Base-by-base conservation (phyloP, 2,797 vertebrate species). In the Acipenser ruthenus region DNA sequence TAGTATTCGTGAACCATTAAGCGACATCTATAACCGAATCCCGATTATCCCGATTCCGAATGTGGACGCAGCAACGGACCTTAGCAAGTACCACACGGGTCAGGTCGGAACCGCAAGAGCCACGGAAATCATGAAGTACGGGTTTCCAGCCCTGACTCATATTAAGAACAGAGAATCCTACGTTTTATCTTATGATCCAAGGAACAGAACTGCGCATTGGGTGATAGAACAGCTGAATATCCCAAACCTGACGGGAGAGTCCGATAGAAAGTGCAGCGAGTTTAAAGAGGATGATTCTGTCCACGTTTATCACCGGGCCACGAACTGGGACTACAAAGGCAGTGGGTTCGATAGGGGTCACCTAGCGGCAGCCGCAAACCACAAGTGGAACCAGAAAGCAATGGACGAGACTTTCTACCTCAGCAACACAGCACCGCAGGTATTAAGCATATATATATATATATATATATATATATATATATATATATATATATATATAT, bases 331-430 rank as follows among this genome's bases (percentile, higher is more conserved):
- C 78, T 98, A 90, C 83, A 88, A 71, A 61, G 90, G 90, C 64
- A 96, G 94, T 78, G 94, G 95, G 71, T 96, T 93, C 48, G 93
- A 98, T 83, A 86, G 95, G 60, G 95, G 96, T n/a, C 96, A 98
- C 82, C 74, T 97, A 75, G 95, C 95, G 0, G 96, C 96, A 1
- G 95, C 96, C 37, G 95, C 91, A 80, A 98, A 98, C 84, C 96
- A 98, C 83, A 88, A 79, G 65, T 92, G 93, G 90, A 96, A 89
- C 83, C 95, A 95, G 83, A 87, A 87, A 8, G 94, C 95, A 56
- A 92, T 96, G 94, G 79, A 86, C 0, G 94, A 98, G 72, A 98
- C 95, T 0, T 98, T 98, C 80, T 93, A 93, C 83, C 83, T 98
- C 69, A 97, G 93, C 84, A 98, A 98, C 64, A 71, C 96, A 0